A percentile compares a stretch with the other conserved stretches of the same genome.
These are phyloP conservation scores for Cercopithecus neglectus DNA, from an alignment of 2,797 vertebrate species.

Conservation along the genomic window DNA sequence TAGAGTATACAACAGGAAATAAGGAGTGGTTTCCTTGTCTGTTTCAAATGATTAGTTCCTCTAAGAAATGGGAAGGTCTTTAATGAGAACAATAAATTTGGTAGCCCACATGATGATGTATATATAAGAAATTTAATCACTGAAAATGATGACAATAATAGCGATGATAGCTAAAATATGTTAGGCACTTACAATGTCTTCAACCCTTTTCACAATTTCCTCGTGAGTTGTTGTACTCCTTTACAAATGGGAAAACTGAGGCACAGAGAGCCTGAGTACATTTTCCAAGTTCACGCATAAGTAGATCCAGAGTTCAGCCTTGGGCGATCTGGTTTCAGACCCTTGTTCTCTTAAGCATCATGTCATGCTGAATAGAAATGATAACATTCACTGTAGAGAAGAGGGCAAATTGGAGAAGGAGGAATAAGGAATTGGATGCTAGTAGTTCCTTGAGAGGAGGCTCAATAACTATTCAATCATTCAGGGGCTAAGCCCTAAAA, in stretches of 20 bases:
- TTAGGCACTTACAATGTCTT: background rate
- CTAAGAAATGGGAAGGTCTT: background rate
- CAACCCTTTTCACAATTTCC: background rate
- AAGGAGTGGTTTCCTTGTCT: background rate
- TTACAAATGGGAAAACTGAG: background rate
- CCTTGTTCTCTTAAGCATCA: background rate
- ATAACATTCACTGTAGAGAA: background rate
- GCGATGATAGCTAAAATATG: background rate
- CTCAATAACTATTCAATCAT: background rate
- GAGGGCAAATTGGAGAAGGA: background rate
- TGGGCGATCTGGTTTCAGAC: background rate
- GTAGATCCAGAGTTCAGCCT: background rate
- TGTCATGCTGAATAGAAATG: background rate
- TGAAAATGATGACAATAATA: background rate
- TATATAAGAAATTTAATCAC: background rate
- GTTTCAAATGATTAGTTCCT: background rate
- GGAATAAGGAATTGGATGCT: background rate
- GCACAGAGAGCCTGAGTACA: background rate
- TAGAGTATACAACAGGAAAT: background rate
- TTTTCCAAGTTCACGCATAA: background rate
- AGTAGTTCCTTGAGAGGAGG: background rate
- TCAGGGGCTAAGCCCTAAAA: background rate
- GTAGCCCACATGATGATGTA: background rate
- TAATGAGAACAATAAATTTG: background rate
- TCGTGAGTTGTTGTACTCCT: background rate